Evolutionary conservation across 2,888 invertebrate genomes (phyloP).

Genomic region (Cerastis rubricosa): DNA sequence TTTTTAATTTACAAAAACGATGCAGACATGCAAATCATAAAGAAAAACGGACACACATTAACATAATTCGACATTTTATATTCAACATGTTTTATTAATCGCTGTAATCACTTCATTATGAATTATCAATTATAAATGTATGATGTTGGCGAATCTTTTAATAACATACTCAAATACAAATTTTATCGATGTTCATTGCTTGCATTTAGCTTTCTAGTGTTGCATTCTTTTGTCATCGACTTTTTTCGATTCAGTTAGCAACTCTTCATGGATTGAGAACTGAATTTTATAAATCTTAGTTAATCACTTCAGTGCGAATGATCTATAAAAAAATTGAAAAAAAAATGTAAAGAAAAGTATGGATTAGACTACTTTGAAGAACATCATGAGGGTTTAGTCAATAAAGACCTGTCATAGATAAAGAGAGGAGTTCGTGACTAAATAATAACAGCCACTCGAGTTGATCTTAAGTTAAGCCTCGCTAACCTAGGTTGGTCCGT

Average conservation of each 20-base stretch:
- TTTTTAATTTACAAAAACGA: slow-evolving; percentile 32
- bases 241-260: not conserved
- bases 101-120: slow-evolving; percentile 41
- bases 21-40: slow-evolving; percentile 44
- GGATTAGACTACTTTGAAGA: too few relatives aligned
- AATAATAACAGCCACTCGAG: too few relatives aligned
- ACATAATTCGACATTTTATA: slow-evolving; percentile 47
- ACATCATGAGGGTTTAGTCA: too few relatives aligned
- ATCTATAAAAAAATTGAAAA: not conserved
- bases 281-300: not conserved
- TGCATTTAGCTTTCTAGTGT: not conserved
- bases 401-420: too few relatives aligned
- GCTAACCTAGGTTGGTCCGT: too few relatives aligned
- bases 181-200: slow-evolving; percentile 9
- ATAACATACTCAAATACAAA: not conserved
- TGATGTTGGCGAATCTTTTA: slow-evolving; percentile 16
- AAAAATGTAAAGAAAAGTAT: too few relatives aligned
- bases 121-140: slow-evolving; percentile 25
- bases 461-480: too few relatives aligned
- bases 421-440: too few relatives aligned
- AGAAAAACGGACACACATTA: slow-evolving; percentile 31
- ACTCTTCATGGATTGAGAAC: not conserved
- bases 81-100: slow-evolving; percentile 34
- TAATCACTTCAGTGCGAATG: not conserved
- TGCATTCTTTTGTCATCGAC: not conserved